phyloP scores from a whole-genome alignment of 2,113 vertebrate species.

The Colaptes auratus region DNA sequence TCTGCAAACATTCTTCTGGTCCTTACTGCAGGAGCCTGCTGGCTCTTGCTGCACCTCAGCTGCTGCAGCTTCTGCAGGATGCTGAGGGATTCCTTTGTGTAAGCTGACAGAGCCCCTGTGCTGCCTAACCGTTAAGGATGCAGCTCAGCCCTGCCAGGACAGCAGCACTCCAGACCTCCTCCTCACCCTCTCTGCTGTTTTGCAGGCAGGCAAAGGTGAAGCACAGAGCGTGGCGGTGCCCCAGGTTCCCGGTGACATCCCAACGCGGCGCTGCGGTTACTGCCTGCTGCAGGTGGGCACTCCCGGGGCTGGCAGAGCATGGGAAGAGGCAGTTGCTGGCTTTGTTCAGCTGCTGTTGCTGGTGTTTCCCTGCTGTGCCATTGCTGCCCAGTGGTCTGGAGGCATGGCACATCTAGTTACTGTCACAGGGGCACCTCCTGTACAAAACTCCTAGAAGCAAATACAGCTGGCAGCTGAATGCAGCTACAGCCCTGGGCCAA shows the following conservation, averaged over 20 bases:
- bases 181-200: neutral
- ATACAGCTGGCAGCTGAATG: neutral
- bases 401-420: neutral
- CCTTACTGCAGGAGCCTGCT: neutral
- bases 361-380: neutral
- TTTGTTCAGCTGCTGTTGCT: neutral
- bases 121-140: neutral
- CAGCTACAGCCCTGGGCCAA: neutral
- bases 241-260: slow-evolving; percentile 54
- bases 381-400: neutral
- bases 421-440: neutral
- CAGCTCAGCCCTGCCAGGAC: neutral
- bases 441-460: neutral
- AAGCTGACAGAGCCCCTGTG: neutral
- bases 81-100: neutral
- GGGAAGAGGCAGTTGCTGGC: neutral
- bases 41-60: neutral
- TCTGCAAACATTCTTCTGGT: neutral
- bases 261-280: slow-evolving; percentile 85
- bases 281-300: slow-evolving; percentile 89
- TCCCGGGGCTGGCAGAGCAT: fast-evolving
- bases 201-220: slow-evolving; percentile 73
- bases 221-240: slow-evolving; percentile 80
- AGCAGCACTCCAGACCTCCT: neutral
- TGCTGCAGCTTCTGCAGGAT: neutral